Base-by-base conservation (phyloP, 92 coral and sea anemone species). In the Galaxea fascicularis region DNA sequence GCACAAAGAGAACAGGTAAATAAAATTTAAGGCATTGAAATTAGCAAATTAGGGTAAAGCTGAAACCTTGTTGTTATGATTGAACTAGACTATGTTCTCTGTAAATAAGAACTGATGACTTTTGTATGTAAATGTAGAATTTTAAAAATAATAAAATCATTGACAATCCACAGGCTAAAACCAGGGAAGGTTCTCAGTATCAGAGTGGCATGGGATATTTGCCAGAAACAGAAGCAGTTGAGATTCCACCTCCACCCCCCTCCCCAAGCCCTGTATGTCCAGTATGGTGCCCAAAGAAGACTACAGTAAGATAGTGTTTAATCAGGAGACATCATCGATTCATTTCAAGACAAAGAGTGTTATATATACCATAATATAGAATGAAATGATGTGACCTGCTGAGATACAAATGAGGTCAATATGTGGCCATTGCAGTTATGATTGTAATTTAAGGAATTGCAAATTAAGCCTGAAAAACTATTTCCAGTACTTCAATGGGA, bases 171-270 rank as follows among this genome's bases (percentile, higher is more conserved):
- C 28, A 53, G 90, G 80, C 8, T 13, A 13, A 58, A n/a, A n/a
- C n/a, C n/a, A n/a, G n/a, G n/a, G n/a, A n/a, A n/a, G n/a, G n/a
- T n/a, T n/a, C n/a, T n/a, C n/a, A n/a, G n/a, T n/a, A n/a, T n/a
- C n/a, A n/a, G n/a, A n/a, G n/a, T n/a, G n/a, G n/a, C n/a, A n/a
- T n/a, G n/a, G n/a, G n/a, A n/a, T n/a, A n/a, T n/a, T n/a, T n/a
- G n/a, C n/a, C n/a, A n/a, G n/a, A n/a, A n/a, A n/a, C n/a, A n/a
- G n/a, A n/a, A n/a, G n/a, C n/a, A n/a, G n/a, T n/a, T n/a, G n/a
- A n/a, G n/a, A 86, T 79, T 44, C 86, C 90, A n/a, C 53, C 74
- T 16, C 90, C 86, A n/a, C n/a, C n/a, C n/a, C n/a, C n/a, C n/a
- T n/a, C 73, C 84, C 78, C 0, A 35, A 78, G 6, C n/a, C n/a